Base-by-base conservation (phyloP, 2,113 vertebrate species). In the Rhinichthys klamathensis region DNA sequence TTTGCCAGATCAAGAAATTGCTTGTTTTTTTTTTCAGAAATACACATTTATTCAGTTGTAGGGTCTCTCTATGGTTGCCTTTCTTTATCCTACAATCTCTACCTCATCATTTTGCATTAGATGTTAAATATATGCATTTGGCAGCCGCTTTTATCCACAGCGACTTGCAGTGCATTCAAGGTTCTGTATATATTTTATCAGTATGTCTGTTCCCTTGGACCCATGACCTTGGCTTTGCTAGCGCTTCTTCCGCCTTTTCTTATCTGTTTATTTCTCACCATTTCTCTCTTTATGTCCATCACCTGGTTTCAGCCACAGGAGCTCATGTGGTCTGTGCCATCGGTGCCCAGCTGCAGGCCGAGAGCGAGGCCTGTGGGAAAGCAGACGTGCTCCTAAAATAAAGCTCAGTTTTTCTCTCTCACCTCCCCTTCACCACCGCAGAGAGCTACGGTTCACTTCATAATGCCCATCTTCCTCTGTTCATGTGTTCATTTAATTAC, bases 401-500 rank as follows among this genome's bases (percentile, higher is more conserved):
- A 85, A 85, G 25, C 79, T 72, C 72, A 67, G 54, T 78, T 23
- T 75, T 63, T 75, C 18, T 72, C 67, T 41, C 81, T 65, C 79
- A 54, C 69, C 75, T 80, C 79, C 44, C 51, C 76, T 82, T 27
- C 27, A 25, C 77, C 38, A 60, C 77, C 41, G 13, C 60, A 69
- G 72, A 75, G 54, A 44, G 18, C 63, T 35, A 73, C 51, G 41
- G 23, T 79, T 83, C 65, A 58, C 69, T 85, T 82, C 86, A 61
- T 82, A 56, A 23, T 76, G 35, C 60, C 21, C 11, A 67, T 77
- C 85, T 65, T 85, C n/a, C 76, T 73, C 63, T 80, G 65, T 85
- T 75, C 73, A 67, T 72, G 65, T 41, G 27, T 61, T 86, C 80
- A 74, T 78, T 88, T 86, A 82, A 88, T 80, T 86, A 88, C 84